Evolutionary conservation across 2,888 invertebrate species (phyloP).

Genomic region (Coremacera marginata): DNA sequence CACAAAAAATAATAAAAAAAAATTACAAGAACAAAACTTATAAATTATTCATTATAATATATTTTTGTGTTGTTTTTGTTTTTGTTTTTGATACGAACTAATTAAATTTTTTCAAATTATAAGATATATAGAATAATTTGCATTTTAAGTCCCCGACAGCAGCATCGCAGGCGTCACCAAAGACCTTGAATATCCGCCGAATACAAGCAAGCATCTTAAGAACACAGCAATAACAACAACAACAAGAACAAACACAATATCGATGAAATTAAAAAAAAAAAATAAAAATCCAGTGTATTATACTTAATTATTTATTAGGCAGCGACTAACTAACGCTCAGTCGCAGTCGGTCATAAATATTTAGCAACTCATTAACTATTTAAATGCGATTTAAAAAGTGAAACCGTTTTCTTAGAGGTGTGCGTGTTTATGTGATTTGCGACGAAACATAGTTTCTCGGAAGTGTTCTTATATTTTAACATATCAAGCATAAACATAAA

Average conservation of each 20-base stretch:
- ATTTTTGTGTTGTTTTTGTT: constrained; percentile 42
- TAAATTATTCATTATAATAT: constrained; percentile 31
- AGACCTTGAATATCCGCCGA: constrained; percentile 23
- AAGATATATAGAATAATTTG: constrained; percentile 56
- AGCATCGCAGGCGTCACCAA: not conserved
- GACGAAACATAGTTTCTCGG: constrained; percentile 24
- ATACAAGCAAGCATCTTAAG: not conserved
- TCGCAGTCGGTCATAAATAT: constrained; percentile 18
- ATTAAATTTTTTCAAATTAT: constrained; percentile 61
- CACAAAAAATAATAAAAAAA: not conserved
- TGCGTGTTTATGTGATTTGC: not conserved
- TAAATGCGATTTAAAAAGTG: constrained; percentile 63
- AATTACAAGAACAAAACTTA: not conserved
- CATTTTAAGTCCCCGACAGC: constrained; percentile 48
- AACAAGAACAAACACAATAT: constrained; percentile 43
- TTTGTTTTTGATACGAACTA: constrained; percentile 61
- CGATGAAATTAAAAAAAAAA: constrained; percentile 37
- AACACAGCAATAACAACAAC: constrained; percentile 13
- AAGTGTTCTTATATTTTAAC: constrained; percentile 9
- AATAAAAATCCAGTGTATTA: constrained; percentile 53
- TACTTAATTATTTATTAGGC: constrained; percentile 58
- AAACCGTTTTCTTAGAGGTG: constrained; percentile 49
- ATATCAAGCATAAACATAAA: not conserved
- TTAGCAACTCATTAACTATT: constrained; percentile 60
- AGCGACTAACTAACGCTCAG: constrained; percentile 7